Base-by-base conservation (phyloP, 64 coral and sea anemone genomes). In the Stylophora pistillata region DNA sequence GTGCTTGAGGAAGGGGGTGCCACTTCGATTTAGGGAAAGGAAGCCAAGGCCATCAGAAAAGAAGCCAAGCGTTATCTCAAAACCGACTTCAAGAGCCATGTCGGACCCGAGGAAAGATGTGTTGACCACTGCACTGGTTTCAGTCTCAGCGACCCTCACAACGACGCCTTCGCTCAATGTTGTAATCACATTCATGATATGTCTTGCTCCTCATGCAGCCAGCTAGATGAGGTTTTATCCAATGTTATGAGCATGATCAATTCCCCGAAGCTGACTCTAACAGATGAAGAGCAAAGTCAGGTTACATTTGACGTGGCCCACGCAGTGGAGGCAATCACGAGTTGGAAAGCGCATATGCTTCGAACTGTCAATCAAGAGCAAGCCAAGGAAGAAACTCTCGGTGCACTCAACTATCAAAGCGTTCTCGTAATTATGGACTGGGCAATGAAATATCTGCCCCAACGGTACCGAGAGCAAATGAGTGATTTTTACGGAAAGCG, bases 331-430 rank as follows among this genome's bases (percentile, higher is more conserved):
- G 56, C 56, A 58, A 58, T 58, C 56, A 15, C 15, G 7, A 58
- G 15, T 58, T 58, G 56, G 56, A 58, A 58, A n/a, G 56, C 56
- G 77, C 92, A 94, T 66, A 15, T 90, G 58, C 72, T 77, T 69
- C 85, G 93, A 72, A 84, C 93, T 83, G 77, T 95, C 30, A 95
- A 95, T 65, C 88, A 95, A 82, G 93, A 95, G 72, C 56, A 94
- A 80, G 93, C 77, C 1, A 95, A 72, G 83, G 26, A 74, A 41
- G 73, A 74, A 37, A 52, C 13, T 73, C 12, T 73, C 28, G 21
- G n/a, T 28, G 70, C 70, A 27, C 70, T 72, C 4, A 72, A 28
- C 70, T 30, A 74, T 28, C 70, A 92, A 59, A 58, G 62, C 17
- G 68, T 85, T 72, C 60, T 92, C 2, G 32, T 92, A 5, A 66